Evolutionary conservation across 2,113 vertebrate genomes (phyloP).

Genomic region (Ahaetulla prasina): DNA sequence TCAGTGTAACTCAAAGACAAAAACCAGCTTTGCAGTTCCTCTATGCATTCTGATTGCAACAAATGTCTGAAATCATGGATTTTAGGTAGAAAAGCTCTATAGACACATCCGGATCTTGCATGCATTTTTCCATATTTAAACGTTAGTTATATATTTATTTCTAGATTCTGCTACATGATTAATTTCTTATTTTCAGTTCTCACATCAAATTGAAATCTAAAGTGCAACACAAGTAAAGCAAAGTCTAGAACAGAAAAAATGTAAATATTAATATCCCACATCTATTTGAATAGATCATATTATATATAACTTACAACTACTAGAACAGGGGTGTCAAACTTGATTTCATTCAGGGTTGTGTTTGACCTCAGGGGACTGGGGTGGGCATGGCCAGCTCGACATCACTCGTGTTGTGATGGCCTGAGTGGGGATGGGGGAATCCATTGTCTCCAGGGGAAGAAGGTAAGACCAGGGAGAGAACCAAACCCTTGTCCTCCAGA

Average conservation of each 20-base stretch:
- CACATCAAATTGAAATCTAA: background rate
- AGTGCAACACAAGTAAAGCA: background rate
- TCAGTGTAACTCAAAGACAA: background rate
- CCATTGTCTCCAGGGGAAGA: too few relatives aligned
- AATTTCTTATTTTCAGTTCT: background rate
- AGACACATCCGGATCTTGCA: background rate
- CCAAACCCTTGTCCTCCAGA: too few relatives aligned
- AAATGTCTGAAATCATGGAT: background rate
- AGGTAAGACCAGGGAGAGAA: too few relatives aligned
- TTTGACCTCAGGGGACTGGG: too few relatives aligned
- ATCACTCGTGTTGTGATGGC: too few relatives aligned
- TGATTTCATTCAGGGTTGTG: too few relatives aligned
- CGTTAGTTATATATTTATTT: background rate
- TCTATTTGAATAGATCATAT: background rate
- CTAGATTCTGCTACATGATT: background rate
- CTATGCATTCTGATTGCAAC: background rate
- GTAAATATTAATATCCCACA: background rate
- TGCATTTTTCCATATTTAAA: background rate
- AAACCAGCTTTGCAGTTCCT: background rate
- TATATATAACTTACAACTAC: background rate
- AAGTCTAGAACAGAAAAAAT: background rate
- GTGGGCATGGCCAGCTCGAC: too few relatives aligned
- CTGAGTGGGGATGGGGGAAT: too few relatives aligned
- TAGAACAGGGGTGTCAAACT: background rate
- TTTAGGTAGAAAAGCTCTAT: background rate